Evolutionary conservation across 2,113 vertebrate species (phyloP), one percentile per base, ranked within the genome.

Genomic region (Austrofundulus limnaeus): DNA sequence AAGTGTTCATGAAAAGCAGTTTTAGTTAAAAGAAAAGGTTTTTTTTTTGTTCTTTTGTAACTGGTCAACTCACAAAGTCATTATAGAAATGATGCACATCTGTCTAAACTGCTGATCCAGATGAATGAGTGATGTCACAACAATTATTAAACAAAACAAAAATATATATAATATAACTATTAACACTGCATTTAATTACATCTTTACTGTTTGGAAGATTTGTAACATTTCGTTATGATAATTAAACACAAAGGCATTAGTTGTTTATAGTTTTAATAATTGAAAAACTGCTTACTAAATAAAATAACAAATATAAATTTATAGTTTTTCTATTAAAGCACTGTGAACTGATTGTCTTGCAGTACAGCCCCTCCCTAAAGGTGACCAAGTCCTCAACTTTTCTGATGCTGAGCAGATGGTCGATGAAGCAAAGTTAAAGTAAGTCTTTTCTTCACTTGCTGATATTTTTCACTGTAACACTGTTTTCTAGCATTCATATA

Each of bases 281-380:
- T 28, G 25, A 28, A 28, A 28, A 28, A 3, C 25, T 28, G 25
- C 25, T 7, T 28, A 28, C 25, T 28, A 28, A 28, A 28, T 28
- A 34, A 34, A 34, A 34, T 34, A 34, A 8, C 10, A 34, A 34
- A 5, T 19, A 16, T 19, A 19, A 19, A 15, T 43, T 5, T 43
- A 17, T 16, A n/a, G 12, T n/a, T 17, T 28, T 3, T 43, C 5
- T 12, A 2, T 24, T 14, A 49, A 49, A 24, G 23, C 24, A 9
- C 24, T 34, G 8, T 45, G n/a, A 20, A 20, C 5, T 64, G 23
- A 19, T 71, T 87, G 38, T 67, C 42, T 83, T 92, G 67, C 90
- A 98, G 96, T 98, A 79, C 96, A 98, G 89, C 96, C 95, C 11
- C 87, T 98, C 60, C 96, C 96, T 45, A 98, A 97, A 89, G 95